Evolutionary conservation across 2,888 invertebrate genomes (phyloP), one percentile per base, ranked within the genome.

Genomic region (Drosophila borealis): DNA sequence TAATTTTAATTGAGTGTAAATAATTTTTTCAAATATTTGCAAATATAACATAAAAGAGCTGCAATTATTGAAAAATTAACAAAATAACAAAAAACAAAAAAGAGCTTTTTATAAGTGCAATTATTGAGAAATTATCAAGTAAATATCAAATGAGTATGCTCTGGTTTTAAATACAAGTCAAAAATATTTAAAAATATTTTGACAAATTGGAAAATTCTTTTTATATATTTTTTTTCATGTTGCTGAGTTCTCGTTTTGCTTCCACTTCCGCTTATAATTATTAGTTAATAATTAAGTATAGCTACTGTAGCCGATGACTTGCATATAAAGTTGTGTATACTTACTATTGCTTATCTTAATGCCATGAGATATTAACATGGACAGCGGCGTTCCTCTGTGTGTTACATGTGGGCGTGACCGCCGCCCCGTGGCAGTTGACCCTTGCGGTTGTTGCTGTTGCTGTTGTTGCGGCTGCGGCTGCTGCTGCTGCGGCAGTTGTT

Each of bases 311-410:
- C 13, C 13, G 29, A 44, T 53, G 53, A 54, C 39, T 54, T 55
- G 49, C 46, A 51, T 21, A 59, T 64, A 36, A 14, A 29, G 41
- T 61, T 25, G 9, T 25, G 4, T 45, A 55, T 84, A 95, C 96
- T 96, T 92, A 97, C 97, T 95, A 91, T 95, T 95, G 89, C 95
- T 95, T 68, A 96, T 93, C 91, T 95, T 95, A 75, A 95, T 95
- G 87, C 95, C 95, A 89, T 96, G 95, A 13, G 97, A 96, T 89
- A 97, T 96, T 74, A 97, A 94, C 95, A 97, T 96, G 81, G 95
- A 96, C 49, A 97, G 91, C 0, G 96, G 96, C 45, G 95, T 94
- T 25, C 94, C 94, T 29, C 94, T 93, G 65, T 83, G 85, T 71
- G 90, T 81, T 70, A 87, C 80, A 73, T 87, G 88, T 11, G 88